phyloP scores from a whole-genome alignment of 2,888 invertebrate species.

The Linyphia triangularis region DNA sequence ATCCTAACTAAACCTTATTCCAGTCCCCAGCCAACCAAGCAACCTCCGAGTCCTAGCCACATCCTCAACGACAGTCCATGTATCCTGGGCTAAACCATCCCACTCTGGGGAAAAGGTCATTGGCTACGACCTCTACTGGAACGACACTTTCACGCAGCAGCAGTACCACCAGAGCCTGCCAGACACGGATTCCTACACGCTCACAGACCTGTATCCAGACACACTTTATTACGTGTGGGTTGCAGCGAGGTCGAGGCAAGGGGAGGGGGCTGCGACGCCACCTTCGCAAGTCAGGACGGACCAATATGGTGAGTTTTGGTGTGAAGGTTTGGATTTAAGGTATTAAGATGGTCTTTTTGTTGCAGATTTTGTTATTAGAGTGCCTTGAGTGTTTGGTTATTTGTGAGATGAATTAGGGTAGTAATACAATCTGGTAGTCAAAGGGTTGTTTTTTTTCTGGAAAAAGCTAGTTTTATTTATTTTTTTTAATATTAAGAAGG shows the following conservation, averaged over 20 bases:
- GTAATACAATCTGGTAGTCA: too few relatives aligned
- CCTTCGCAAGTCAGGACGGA: constrained; percentile 96
- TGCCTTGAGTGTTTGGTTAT: too few relatives aligned
- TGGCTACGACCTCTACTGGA: constrained; percentile 98
- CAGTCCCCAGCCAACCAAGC: constrained; percentile 96
- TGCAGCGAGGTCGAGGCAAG: constrained; percentile 93
- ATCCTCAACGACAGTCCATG: constrained; percentile 93
- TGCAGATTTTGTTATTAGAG: too few relatives aligned
- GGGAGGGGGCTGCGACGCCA: constrained; percentile 97
- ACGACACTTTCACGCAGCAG: constrained; percentile 90
- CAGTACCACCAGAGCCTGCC: constrained; percentile 84
- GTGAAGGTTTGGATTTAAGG: too few relatives aligned
- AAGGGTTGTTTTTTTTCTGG: too few relatives aligned
- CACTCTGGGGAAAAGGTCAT: constrained; percentile 95
- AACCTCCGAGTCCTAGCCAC: constrained; percentile 92
- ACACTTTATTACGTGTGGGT: constrained; percentile 98
- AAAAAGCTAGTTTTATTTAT: too few relatives aligned
- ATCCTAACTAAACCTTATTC: too few relatives aligned
- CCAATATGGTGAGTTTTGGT: constrained; percentile 97
- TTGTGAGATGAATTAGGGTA: too few relatives aligned
- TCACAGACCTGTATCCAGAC: constrained; percentile 95
- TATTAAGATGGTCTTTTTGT: too few relatives aligned
- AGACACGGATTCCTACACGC: constrained; percentile 90
- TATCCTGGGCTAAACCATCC: constrained; percentile 95
- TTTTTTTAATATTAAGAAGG: too few relatives aligned